Evolutionary conservation across 2,797 vertebrate genomes (phyloP).

Genomic region (Gymnoscopelus microlampas): DNA sequence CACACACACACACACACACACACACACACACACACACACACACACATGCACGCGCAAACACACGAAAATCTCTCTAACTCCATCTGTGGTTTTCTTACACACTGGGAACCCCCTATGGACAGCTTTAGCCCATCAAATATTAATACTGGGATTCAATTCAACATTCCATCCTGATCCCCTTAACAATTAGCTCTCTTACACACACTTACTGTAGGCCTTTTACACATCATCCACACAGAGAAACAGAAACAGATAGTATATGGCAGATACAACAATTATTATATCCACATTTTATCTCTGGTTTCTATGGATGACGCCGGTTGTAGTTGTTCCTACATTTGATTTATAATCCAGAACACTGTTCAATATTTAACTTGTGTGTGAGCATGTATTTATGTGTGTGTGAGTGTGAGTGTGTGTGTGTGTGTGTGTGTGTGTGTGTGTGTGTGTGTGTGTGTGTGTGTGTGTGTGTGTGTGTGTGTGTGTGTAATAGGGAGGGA

Average conservation of each 20-base stretch:
- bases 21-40: constrained; percentile 33
- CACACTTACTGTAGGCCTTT: constrained; percentile 50
- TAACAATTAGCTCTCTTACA: constrained; percentile 68
- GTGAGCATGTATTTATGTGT: not conserved
- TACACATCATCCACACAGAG: constrained; percentile 37
- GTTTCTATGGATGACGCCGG: constrained; percentile 19
- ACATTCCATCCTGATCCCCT: constrained; percentile 74
- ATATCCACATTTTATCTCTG: not conserved
- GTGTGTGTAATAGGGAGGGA: too few relatives aligned
- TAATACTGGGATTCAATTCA: constrained; percentile 82
- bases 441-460: not conserved
- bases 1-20: constrained; percentile 11
- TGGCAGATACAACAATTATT: constrained; percentile 7
- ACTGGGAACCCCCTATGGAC: constrained; percentile 78
- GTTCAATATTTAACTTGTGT: not conserved
- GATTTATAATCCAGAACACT: constrained; percentile 25
- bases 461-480: not conserved
- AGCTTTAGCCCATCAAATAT: constrained; percentile 83
- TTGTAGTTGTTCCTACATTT: constrained; percentile 7
- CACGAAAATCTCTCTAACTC: constrained; percentile 67
- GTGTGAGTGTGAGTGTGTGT: not conserved
- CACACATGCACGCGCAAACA: constrained; percentile 26
- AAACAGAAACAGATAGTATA: constrained; percentile 29
- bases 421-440: not conserved
- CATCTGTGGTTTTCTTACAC: constrained; percentile 75